Conservation (phyloP, 2,797 vertebrate species). For the Tachyglossus aculeatus region DNA sequence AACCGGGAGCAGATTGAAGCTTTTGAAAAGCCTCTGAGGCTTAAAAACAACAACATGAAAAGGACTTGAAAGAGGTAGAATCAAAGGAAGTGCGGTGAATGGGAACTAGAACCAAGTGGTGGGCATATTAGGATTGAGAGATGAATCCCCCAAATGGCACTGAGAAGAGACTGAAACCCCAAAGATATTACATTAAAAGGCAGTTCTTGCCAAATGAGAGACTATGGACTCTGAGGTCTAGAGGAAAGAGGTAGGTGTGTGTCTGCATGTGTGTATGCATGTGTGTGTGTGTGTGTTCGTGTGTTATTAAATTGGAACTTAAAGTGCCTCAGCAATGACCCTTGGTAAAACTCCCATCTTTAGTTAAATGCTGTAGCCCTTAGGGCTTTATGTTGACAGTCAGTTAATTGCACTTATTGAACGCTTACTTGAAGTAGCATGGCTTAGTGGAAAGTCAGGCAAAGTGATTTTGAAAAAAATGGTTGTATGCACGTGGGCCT, state of each 20-base stretch:
- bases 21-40: slow-evolving; percentile 39
- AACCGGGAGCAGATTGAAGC: slow-evolving; percentile 29
- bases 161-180: slow-evolving; percentile 45
- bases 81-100: slow-evolving; percentile 27
- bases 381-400: too few species aligned
- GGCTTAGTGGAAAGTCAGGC: too few species aligned
- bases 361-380: too few species aligned
- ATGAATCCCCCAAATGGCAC: slow-evolving; percentile 17
- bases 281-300: not conserved
- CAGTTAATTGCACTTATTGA: too few species aligned
- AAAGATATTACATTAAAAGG: slow-evolving; percentile 11
- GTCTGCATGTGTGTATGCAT: not conserved
- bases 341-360: too few species aligned
- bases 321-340: too few species aligned
- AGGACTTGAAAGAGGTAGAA: too few species aligned
- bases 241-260: not conserved
- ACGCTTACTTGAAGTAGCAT: too few species aligned
- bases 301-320: too few species aligned
- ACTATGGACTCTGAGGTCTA: too few species aligned
- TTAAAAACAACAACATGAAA: slow-evolving; percentile 43
- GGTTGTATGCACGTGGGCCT: too few species aligned
- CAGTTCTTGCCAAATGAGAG: slow-evolving; percentile 26
- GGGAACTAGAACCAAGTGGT: slow-evolving; percentile 16
- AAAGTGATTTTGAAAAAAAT: too few species aligned
- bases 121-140: slow-evolving; percentile 1